Base-by-base conservation (phyloP, 1,140 invertebrate species). In the Hyphantria cunea region DNA sequence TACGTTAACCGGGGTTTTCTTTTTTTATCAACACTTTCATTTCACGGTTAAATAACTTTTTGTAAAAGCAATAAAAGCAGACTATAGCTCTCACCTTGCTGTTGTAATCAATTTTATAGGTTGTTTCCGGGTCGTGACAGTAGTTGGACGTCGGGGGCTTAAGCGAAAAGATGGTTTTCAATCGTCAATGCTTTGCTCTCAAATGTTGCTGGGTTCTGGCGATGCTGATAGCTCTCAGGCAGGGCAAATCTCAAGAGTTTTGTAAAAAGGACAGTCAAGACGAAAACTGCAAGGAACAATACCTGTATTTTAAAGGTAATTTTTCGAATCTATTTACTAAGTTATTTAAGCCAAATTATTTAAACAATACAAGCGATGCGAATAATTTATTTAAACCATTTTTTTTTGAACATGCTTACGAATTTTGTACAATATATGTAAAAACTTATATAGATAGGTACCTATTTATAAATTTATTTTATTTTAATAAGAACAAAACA, bases 31-130 rank as follows among this genome's bases (percentile, higher is more conserved):
- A 33, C 55, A 33, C 56, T 60, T 60, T 60, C 56, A 60, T 60
- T 60, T 60, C 56, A 60, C 56, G 56, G 37, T 51, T 42, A 50
- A 33, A 51, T 51, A 39, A 59, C 45, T 60, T 60, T 60, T 60
- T 60, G 47, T 60, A 33, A 60, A 50, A 60, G 56, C 37, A 60
- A 60, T 51, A 60, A 60, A 60, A 60, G 39, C 50, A 50, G 37
- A 51, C 14, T 41, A 60, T 34, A 32, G 17, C 56, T 60, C 48
- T 60, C 17, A 51, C 56, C 48, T 60, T 60, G 17, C 39, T 25
- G 47, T 60, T 60, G 47, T 33, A 51, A 50, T 42, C 56, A 60
- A 60, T 60, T 60, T 60, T 47, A 60, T 60, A 44, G 56, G 12
- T 60, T 51, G 14, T 33, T 31, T 51, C 37, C 34, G 56, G 32